Percentiles rank a stretch among this genome's conserved stretches.
Evolutionary conservation across 2,888 invertebrate genomes (phyloP).

Genomic region (Lissonota sp.): DNA sequence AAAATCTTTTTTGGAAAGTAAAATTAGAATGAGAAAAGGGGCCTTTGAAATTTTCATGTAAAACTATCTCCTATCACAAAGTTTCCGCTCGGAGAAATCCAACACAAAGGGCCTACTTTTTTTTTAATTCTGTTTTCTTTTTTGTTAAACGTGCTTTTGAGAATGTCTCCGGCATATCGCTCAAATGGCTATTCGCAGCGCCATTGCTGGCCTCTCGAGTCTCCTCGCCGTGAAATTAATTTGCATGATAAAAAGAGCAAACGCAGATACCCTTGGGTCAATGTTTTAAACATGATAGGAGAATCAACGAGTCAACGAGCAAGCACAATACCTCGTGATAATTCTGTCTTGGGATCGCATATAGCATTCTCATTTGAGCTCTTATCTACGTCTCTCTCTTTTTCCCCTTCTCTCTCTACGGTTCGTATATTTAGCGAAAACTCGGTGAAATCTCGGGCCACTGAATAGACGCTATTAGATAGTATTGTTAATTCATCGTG

Average conservation of each 20-base stretch:
- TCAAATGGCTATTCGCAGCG: slow-evolving; percentile 1
- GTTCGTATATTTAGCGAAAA: slow-evolving; percentile 44
- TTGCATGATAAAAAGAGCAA: slow-evolving; percentile 70
- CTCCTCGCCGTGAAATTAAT: slow-evolving; percentile 65
- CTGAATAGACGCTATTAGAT: slow-evolving; percentile 78
- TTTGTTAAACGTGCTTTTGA: background rate
- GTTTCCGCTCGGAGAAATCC: too few species aligned
- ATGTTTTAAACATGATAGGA: slow-evolving; percentile 65
- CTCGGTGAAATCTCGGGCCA: slow-evolving; percentile 67
- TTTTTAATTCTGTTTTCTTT: background rate
- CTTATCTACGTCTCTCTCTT: too few species aligned
- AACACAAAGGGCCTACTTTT: background rate
- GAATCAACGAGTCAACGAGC: slow-evolving; percentile 65
- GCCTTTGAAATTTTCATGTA: too few species aligned
- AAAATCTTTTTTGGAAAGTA: too few species aligned
- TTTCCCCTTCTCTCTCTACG: slow-evolving; percentile 46
- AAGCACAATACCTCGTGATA: slow-evolving; percentile 68
- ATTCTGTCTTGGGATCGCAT: slow-evolving; percentile 6
- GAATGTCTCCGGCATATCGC: background rate
- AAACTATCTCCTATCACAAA: too few species aligned
- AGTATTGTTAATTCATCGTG: slow-evolving; percentile 82
- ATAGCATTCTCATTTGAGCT: slow-evolving; percentile 15
- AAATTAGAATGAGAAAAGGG: too few species aligned
- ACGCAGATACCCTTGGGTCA: slow-evolving; percentile 38
- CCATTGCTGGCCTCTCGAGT: background rate